phyloP scores from a whole-genome alignment of 2,113 vertebrate genomes.

The Phoenicopterus ruber region DNA sequence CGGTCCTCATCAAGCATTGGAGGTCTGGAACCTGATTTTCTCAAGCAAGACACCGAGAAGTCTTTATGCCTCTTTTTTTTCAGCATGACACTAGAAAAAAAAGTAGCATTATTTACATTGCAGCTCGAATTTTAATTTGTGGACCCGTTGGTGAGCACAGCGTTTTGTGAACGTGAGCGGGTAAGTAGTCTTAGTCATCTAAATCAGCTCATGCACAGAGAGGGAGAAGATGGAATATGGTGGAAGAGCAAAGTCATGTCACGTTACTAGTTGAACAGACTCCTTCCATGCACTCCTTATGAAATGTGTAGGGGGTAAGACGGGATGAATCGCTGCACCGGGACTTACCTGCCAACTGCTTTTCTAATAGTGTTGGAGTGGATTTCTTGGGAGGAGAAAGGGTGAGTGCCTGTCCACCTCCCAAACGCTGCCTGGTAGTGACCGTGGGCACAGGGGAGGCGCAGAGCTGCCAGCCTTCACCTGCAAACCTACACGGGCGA shows the following conservation, averaged over 20 bases:
- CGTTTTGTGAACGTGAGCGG: rapidly evolving
- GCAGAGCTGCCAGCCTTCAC: not conserved
- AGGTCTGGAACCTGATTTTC: not conserved
- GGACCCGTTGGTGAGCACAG: not conserved
- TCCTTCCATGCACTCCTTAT: not conserved
- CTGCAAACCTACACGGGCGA: not conserved
- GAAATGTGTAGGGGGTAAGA: too few relatives aligned
- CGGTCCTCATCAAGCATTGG: not conserved
- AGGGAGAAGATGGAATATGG: not conserved
- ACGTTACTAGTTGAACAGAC: rapidly evolving
- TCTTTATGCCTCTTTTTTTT: not conserved
- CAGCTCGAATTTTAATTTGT: not conserved
- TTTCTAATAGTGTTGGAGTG: not conserved
- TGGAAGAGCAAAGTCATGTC: not conserved
- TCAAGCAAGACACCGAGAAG: not conserved
- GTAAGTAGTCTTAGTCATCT: too few relatives aligned
- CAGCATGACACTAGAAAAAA: not conserved
- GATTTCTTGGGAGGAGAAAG: not conserved
- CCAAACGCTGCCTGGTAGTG: not conserved
- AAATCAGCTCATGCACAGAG: not conserved
- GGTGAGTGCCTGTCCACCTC: not conserved
- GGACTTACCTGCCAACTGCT: not conserved
- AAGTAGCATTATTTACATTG: not conserved
- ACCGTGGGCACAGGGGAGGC: rapidly evolving
- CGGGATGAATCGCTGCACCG: not conserved